Conservation (phyloP, 2,888 invertebrate genomes). For the Copidosoma aretas region DNA sequence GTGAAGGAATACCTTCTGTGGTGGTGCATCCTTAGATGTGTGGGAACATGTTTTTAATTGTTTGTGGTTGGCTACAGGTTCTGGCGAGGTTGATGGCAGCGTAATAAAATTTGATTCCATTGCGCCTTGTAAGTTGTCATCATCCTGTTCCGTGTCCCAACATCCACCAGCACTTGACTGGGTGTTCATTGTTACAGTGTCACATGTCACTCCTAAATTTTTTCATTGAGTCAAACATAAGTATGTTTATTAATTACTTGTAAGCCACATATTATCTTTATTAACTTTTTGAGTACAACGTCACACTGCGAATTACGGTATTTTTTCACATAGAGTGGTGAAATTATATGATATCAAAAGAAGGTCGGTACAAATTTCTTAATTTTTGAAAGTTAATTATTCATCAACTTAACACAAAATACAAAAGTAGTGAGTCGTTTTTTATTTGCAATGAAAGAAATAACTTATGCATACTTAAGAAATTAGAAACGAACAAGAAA, state of each 20-base stretch:
- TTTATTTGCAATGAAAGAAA: too few species aligned
- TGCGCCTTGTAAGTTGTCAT: slow-evolving; percentile 58
- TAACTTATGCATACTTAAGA: too few species aligned
- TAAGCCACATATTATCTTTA: neutral
- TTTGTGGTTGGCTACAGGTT: slow-evolving; percentile 60
- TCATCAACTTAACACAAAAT: too few species aligned
- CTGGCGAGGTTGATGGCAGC: slow-evolving; percentile 63
- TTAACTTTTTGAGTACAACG: too few species aligned
- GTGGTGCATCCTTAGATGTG: slow-evolving; percentile 66
- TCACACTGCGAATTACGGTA: too few species aligned
- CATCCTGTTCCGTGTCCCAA: slow-evolving; percentile 60
- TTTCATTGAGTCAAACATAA: slow-evolving; percentile 2
- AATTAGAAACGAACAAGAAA: too few species aligned
- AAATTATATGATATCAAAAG: too few species aligned
- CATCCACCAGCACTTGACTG: slow-evolving; percentile 57
- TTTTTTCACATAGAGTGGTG: too few species aligned
- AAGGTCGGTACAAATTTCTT: too few species aligned
- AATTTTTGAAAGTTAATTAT: too few species aligned
- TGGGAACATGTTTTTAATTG: slow-evolving; percentile 68
- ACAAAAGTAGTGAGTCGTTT: too few species aligned
- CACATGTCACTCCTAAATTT: slow-evolving; percentile 63
- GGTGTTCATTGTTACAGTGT: slow-evolving; percentile 61
- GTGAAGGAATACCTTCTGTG: slow-evolving; percentile 56
- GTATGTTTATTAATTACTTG: slow-evolving; percentile 26
- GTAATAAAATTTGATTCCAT: slow-evolving; percentile 58